phyloP scores from a whole-genome alignment of 2,113 vertebrate genomes.

The Condylura cristata region DNA sequence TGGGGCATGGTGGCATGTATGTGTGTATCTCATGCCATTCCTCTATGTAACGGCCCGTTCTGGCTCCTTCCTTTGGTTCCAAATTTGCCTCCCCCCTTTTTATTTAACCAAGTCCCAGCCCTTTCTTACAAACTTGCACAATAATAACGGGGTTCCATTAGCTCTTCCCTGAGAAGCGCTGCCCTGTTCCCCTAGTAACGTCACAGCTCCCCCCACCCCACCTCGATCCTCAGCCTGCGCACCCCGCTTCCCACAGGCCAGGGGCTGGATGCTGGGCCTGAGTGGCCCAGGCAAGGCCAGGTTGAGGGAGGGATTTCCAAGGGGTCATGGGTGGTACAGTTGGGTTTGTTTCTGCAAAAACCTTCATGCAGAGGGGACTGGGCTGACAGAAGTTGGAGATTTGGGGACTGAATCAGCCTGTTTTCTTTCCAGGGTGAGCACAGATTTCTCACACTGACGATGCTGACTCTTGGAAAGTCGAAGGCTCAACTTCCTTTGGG shows the following conservation, averaged over 20 bases:
- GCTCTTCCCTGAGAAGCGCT: neutral
- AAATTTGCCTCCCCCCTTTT: neutral
- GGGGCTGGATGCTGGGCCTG: neutral
- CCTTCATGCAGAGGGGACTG: neutral
- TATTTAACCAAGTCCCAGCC: neutral
- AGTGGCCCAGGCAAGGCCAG: neutral
- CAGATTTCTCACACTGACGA: neutral
- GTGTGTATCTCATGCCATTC: too few species aligned
- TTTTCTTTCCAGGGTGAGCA: neutral
- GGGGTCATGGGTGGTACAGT: neutral
- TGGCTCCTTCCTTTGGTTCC: neutral
- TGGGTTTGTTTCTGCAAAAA: neutral
- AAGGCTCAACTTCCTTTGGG: neutral
- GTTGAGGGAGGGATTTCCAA: neutral
- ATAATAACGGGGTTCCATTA: neutral
- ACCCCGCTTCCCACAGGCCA: neutral
- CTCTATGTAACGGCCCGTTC: neutral
- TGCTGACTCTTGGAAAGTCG: neutral
- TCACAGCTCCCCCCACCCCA: neutral
- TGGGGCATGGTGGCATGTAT: neutral
- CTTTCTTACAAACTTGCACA: neutral
- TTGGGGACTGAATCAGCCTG: neutral
- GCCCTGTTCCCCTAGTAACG: neutral
- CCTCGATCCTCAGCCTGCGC: neutral
- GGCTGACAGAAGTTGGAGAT: neutral